Conservation (phyloP, 2,888 invertebrate species). For the Hedychridium roseum region DNA sequence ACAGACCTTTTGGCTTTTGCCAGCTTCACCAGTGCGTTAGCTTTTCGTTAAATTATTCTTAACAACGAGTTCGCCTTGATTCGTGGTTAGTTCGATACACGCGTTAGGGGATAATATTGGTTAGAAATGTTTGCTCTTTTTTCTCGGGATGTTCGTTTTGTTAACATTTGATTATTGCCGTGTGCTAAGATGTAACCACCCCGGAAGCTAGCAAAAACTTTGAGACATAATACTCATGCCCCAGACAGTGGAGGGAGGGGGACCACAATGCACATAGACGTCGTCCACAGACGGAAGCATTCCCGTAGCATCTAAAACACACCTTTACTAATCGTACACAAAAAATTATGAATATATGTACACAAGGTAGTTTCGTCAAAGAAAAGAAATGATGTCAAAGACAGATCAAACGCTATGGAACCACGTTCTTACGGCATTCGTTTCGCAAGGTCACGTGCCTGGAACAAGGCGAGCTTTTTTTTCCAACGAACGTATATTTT, state of each 20-base stretch:
- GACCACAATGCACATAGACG: slow-evolving; percentile 61
- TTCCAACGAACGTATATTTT: too few relatives aligned
- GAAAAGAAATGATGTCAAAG: slow-evolving; percentile 34
- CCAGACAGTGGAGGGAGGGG: slow-evolving; percentile 57
- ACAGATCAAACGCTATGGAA: slow-evolving; percentile 14
- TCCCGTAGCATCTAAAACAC: slow-evolving; percentile 61
- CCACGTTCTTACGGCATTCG: too few relatives aligned
- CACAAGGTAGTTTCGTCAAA: slow-evolving; percentile 42
- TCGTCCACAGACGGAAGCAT: slow-evolving; percentile 62
- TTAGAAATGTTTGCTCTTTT: too few relatives aligned
- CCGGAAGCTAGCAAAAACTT: slow-evolving; percentile 53
- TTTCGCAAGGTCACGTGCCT: too few relatives aligned
- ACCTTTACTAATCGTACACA: slow-evolving; percentile 58
- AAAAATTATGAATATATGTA: slow-evolving; percentile 49
- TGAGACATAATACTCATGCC: slow-evolving; percentile 57
- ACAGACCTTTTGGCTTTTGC: slow-evolving; percentile 56
- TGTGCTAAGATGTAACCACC: too few relatives aligned
- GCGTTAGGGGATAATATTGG: too few relatives aligned
- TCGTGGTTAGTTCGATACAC: too few relatives aligned
- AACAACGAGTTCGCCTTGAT: too few relatives aligned
- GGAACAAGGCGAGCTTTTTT: too few relatives aligned
- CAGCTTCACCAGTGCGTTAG: slow-evolving; percentile 43
- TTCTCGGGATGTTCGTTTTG: too few relatives aligned
- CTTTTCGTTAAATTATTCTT: too few relatives aligned
- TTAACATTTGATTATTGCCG: too few relatives aligned